Evolutionary conservation across 2,888 invertebrate species (phyloP).

Genomic region (Andrena bucephala): DNA sequence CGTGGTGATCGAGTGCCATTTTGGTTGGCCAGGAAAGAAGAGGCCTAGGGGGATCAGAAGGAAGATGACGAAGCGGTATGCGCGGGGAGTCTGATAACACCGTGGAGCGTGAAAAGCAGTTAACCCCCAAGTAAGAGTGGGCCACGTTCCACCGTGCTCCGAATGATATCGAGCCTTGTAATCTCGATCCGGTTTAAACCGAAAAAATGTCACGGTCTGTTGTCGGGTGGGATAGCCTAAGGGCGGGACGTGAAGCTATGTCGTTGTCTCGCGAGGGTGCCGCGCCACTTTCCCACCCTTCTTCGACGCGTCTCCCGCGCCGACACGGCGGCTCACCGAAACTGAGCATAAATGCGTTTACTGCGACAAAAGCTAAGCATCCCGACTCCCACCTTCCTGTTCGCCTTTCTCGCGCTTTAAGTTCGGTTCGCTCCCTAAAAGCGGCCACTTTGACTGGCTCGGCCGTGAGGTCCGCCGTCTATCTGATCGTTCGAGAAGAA

Average conservation of each 20-base stretch:
- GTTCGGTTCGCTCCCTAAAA: slow-evolving; percentile 59
- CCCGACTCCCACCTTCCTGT: slow-evolving; percentile 39
- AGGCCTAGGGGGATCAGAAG: slow-evolving; percentile 19
- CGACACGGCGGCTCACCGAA: slow-evolving; percentile 12
- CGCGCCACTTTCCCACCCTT: slow-evolving; percentile 71
- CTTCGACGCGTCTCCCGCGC: slow-evolving; percentile 2
- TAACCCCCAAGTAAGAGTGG: slow-evolving; percentile 60
- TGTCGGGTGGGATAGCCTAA: slow-evolving; percentile 64
- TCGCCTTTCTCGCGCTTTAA: slow-evolving; percentile 51
- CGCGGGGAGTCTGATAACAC: slow-evolving; percentile 58
- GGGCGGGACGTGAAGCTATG: slow-evolving; percentile 78
- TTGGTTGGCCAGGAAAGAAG: slow-evolving; percentile 11
- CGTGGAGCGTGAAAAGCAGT: slow-evolving; percentile 67
- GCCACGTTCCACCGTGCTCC: slow-evolving; percentile 66
- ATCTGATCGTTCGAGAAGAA: slow-evolving; percentile 67
- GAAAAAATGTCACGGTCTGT: slow-evolving; percentile 61
- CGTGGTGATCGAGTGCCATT: neutral
- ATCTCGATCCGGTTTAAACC: slow-evolving; percentile 75
- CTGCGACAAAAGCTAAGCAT: slow-evolving; percentile 62
- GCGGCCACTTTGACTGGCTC: slow-evolving; percentile 67
- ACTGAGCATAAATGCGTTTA: slow-evolving; percentile 65
- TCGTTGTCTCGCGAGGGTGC: slow-evolving; percentile 61
- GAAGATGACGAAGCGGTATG: slow-evolving; percentile 66
- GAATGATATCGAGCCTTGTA: slow-evolving; percentile 70
- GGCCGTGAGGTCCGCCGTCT: slow-evolving; percentile 47